Evolutionary conservation across 2,888 invertebrate species (phyloP), one percentile per base, ranked within the genome.

Genomic region (Diarsia rubi): DNA sequence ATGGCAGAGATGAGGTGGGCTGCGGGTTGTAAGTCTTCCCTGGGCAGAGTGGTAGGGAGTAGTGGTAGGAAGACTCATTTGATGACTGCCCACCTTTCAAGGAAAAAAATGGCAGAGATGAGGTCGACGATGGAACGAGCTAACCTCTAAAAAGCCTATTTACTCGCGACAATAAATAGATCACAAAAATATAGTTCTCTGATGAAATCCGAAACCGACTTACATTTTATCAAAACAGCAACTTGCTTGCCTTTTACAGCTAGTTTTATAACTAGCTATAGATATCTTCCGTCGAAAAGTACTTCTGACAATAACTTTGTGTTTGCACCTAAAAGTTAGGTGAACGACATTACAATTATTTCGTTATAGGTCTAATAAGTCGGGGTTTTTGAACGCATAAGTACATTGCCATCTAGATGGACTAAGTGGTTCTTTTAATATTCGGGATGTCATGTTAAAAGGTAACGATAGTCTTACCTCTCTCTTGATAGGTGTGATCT

Each of bases 281-380:
- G 9, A 42, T 5, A 24, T 44, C 14, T 52, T 52, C 8, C 12
- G 8, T 4, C 5, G 11, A 45, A 3, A 63, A 24, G 42, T n/a
- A 5, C 44, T 74, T 74, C 47, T 78, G 52, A 3, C 12, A 31
- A 21, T 52, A 3, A n/a, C 19, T 31, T 47, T 14, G 0, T 31
- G 16, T 21, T 60, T 24, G 6, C 64, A 60, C 21, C 12, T 14
- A 16, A 67, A 37, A 19, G 59, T 77, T 69, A 54, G 78, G 59
- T 78, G 78, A 78, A 78, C 70, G 79, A 70, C 77, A 77, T 65
- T 52, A 70, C 54, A 69, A 78, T 78, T 65, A 78, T 69, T 78
- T 78, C 54, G 77, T 70, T 66, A 78, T 66, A 47, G 60, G 60
- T 65, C 6, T 42, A 60, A 65, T 59, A 27, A 60, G n/a, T 78